These are phyloP conservation scores for Zelostemma sp. DNA, from an alignment of 1,140 invertebrate genomes.

Conservation along the genomic window DNA sequence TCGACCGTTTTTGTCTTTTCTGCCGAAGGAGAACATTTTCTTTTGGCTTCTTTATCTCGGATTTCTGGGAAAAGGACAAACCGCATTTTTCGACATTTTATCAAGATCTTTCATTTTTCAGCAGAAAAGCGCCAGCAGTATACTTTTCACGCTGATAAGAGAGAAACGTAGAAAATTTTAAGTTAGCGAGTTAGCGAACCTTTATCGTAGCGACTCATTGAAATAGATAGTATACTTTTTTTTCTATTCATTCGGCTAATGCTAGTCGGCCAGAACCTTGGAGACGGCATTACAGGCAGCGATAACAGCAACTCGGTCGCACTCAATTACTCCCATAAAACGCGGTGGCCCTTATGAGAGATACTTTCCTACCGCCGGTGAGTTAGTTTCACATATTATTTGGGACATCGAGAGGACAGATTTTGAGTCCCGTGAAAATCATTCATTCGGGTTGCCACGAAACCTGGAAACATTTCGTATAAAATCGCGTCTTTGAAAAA, in stretches of 20 bases:
- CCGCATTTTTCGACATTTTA: too few species aligned
- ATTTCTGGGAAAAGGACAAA: too few species aligned
- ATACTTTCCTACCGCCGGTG: slow-evolving; percentile 86
- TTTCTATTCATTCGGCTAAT: slow-evolving; percentile 66
- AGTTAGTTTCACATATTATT: slow-evolving; percentile 65
- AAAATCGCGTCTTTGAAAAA: too few species aligned
- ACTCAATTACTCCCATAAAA: slow-evolving; percentile 81
- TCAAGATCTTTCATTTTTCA: too few species aligned
- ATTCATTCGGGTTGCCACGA: too few species aligned
- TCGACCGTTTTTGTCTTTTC: slow-evolving; percentile 29
- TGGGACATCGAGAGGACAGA: neutral
- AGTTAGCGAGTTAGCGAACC: slow-evolving; percentile 16
- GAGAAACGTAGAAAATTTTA: slow-evolving; percentile 8
- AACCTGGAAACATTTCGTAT: too few species aligned
- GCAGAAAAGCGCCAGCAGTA: too few species aligned
- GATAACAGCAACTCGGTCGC: slow-evolving; percentile 76
- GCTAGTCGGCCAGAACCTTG: slow-evolving; percentile 70
- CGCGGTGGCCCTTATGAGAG: slow-evolving; percentile 79
- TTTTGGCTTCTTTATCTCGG: too few species aligned
- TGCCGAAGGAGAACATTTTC: slow-evolving; percentile 10
- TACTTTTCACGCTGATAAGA: neutral
- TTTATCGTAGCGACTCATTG: slow-evolving; percentile 39
- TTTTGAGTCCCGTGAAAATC: too few species aligned
- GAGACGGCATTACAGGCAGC: slow-evolving; percentile 79
- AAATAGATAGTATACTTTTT: slow-evolving; percentile 64